Evolutionary conservation across 2,888 invertebrate species (phyloP).

Genomic region (Xanthia togata): DNA sequence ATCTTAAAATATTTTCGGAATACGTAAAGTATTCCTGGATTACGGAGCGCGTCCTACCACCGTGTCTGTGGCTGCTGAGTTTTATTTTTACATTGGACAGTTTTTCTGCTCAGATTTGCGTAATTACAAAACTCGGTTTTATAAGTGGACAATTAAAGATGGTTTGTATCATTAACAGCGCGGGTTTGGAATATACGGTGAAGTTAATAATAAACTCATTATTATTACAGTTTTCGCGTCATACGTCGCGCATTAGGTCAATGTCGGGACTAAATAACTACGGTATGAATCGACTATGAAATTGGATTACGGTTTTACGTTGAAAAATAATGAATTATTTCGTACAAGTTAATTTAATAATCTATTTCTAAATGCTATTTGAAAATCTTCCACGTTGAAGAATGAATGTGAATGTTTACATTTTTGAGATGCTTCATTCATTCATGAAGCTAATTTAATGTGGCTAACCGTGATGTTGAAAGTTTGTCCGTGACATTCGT

Average conservation of each 20-base stretch:
- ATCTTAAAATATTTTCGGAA: conserved; percentile 73
- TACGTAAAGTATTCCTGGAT: conserved; percentile 72
- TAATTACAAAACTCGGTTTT: conserved; percentile 65
- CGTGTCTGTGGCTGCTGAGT: conserved; percentile 72
- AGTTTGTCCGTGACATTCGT: conserved; percentile 11
- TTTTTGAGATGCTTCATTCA: conserved; percentile 20
- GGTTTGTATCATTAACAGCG: conserved; percentile 39
- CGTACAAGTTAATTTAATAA: background rate
- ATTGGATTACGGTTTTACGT: conserved; percentile 17
- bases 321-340: background rate
- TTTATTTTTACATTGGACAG: conserved; percentile 75
- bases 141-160: conserved; percentile 56
- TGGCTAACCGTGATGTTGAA: background rate
- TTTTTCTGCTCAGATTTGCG: conserved; percentile 70
- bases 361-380: background rate
- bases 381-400: background rate
- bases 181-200: conserved; percentile 8
- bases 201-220: conserved; percentile 48
- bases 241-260: conserved; percentile 56
- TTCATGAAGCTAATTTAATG: conserved; percentile 22
- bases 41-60: conserved; percentile 64
- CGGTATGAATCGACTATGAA: conserved; percentile 43
- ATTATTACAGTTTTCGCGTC: conserved; percentile 44
- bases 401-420: conserved; percentile 21
- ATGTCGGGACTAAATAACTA: conserved; percentile 49